These are phyloP conservation scores for Rotaria magnacalcarata DNA, from an alignment of 2,888 invertebrate genomes.

Conservation along the genomic window DNA sequence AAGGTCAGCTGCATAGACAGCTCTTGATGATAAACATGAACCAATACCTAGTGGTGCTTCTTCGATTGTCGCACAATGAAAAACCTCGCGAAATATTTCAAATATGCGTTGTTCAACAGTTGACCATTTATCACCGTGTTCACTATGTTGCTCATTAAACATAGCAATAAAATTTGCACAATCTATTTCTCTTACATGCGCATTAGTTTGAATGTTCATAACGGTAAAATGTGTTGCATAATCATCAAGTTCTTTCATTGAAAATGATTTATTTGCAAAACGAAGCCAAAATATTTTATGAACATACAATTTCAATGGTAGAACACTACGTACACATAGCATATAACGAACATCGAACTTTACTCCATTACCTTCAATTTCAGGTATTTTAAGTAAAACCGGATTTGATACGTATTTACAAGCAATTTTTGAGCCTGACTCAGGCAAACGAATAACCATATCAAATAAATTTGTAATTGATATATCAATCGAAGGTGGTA, in stretches of 20 bases:
- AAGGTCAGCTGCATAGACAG: background rate
- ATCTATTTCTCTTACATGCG: constrained; percentile 51
- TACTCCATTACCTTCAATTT: constrained; percentile 63
- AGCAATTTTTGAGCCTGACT: constrained; percentile 74
- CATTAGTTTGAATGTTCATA: constrained; percentile 71
- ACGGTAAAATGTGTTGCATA: constrained; percentile 85
- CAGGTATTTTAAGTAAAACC: constrained; percentile 72
- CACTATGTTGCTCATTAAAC: background rate
- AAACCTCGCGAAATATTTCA: background rate
- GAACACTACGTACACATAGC: constrained; percentile 71
- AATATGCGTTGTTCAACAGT: constrained; percentile 40
- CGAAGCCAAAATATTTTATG: constrained; percentile 71
- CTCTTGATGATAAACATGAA: constrained; percentile 4
- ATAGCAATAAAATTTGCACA: background rate
- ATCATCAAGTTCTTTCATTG: constrained; percentile 72
- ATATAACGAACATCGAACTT: constrained; percentile 88
- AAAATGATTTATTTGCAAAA: constrained; percentile 75
- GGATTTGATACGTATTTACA: constrained; percentile 70
- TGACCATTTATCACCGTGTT: background rate
- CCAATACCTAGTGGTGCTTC: constrained; percentile 3
- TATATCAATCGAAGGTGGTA: constrained; percentile 79
- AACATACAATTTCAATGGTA: constrained; percentile 67
- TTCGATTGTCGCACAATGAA: constrained; percentile 3
- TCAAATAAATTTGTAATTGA: constrained; percentile 74
- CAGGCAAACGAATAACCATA: constrained; percentile 72